Evolutionary conservation across 2,113 vertebrate genomes (phyloP).

Genomic region (Rissa tridactyla): DNA sequence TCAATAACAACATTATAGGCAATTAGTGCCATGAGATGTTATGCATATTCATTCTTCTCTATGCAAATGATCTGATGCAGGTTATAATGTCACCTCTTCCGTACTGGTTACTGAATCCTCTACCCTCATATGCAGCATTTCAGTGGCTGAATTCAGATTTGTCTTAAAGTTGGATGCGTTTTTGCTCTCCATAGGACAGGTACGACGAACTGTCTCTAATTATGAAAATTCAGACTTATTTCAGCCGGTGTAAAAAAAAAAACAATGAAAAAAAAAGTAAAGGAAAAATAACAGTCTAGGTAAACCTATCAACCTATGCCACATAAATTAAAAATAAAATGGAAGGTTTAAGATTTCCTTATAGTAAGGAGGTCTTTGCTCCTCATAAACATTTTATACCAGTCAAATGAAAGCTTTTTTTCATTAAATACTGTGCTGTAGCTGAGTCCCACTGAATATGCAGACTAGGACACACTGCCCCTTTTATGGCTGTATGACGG

Average conservation of each 20-base stretch:
- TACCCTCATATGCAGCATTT: not conserved
- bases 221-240: not conserved
- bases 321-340: not conserved
- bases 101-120: not conserved
- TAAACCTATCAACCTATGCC: not conserved
- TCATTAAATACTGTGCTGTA: not conserved
- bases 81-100: not conserved
- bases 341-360: not conserved
- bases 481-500: not conserved
- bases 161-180: not conserved
- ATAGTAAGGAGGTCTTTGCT: not conserved
- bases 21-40: not conserved
- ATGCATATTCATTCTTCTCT: not conserved
- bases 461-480: not conserved
- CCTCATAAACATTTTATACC: not conserved
- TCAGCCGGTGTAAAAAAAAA: not conserved
- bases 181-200: not conserved
- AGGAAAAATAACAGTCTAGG: not conserved
- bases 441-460: not conserved
- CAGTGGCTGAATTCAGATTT: not conserved
- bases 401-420: not conserved
- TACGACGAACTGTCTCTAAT: not conserved
- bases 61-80: not conserved
- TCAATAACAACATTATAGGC: not conserved
- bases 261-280: accelerated